phyloP scores from a whole-genome alignment of 2,113 vertebrate species.

The Alligator mississippiensis region DNA sequence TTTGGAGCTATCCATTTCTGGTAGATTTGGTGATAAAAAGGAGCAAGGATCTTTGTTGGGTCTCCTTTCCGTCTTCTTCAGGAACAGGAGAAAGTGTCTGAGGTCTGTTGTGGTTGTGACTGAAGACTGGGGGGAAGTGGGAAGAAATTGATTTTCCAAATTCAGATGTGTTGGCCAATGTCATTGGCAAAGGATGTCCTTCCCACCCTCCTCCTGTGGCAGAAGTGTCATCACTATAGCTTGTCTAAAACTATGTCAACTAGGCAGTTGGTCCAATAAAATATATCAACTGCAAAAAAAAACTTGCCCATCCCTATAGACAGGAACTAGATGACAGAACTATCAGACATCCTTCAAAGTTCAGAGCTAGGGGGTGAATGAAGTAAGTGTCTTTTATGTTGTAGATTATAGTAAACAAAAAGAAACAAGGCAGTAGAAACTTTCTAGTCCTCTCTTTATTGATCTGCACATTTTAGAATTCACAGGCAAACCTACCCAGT shows the following conservation, averaged over 20 bases:
- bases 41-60: neutral
- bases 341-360: neutral
- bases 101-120: neutral
- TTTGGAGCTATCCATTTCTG: no score
- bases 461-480: no score
- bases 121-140: neutral
- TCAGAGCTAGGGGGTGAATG: neutral
- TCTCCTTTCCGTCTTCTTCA: neutral
- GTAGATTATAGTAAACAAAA: neutral
- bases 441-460: no score
- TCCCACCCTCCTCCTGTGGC: neutral
- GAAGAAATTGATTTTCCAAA: neutral
- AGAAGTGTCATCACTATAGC: no score
- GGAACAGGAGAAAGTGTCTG: neutral
- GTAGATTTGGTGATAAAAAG: neutral
- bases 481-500: no score
- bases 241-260: no score
- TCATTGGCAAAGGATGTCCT: neutral
- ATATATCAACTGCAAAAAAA: no score
- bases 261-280: no score
- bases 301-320: no score
- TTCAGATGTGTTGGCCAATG: fast-evolving
- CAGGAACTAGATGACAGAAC: neutral
- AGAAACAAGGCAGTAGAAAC: no score
- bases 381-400: neutral